Conservation (phyloP, 1,140 invertebrate genomes). For the Lepidurus packardi region DNA sequence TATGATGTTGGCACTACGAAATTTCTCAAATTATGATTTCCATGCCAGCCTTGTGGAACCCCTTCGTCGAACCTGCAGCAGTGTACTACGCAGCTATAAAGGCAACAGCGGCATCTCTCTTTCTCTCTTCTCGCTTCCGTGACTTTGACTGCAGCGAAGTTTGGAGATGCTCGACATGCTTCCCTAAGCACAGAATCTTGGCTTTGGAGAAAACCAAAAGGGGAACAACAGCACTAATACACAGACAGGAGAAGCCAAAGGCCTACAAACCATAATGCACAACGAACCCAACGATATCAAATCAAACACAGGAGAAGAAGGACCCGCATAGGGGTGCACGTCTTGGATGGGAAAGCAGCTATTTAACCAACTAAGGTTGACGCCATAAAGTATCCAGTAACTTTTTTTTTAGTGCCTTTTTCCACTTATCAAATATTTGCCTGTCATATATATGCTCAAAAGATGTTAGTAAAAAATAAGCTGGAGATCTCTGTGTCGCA, state of each 20-base stretch:
- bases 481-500: too few relatives aligned
- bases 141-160: conserved; percentile 10
- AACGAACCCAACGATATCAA: background rate
- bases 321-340: background rate
- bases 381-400: too few relatives aligned
- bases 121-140: conserved; percentile 18
- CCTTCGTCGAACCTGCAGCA: conserved; percentile 14
- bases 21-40: background rate
- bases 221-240: background rate
- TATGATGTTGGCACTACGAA: background rate
- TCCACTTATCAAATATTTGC: too few relatives aligned
- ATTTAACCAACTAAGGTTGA: too few relatives aligned
- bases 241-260: background rate
- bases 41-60: background rate
- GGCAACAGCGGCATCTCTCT: background rate
- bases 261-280: background rate
- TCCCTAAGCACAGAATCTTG: conserved; percentile 14
- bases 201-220: background rate
- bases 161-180: conserved; percentile 12
- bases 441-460: too few relatives aligned
- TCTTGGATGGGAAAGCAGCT: too few relatives aligned
- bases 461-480: too few relatives aligned
- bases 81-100: background rate
- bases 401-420: too few relatives aligned
- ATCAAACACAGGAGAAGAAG: background rate